Evolutionary conservation across 2,113 vertebrate species (phyloP).

Genomic region (Zosterops hypoxanthus): DNA sequence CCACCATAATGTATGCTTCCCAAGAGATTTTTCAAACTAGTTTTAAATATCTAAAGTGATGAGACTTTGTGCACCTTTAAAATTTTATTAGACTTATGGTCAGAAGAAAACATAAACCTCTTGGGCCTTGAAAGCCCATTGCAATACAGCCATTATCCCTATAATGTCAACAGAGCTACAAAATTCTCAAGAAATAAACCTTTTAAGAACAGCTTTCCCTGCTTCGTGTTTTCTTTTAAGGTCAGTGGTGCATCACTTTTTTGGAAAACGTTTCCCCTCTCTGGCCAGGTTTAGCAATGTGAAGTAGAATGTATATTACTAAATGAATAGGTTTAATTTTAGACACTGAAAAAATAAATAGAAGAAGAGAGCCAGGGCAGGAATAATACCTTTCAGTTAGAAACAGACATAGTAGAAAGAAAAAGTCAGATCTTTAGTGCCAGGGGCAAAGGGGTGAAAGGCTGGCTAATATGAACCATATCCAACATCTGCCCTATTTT

Average conservation of each 20-base stretch:
- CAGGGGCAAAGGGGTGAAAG: conserved; percentile 51
- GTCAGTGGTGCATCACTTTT: conserved; percentile 56
- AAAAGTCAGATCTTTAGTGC: conserved; percentile 54
- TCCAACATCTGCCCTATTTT: conserved; percentile 62
- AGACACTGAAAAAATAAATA: conserved; percentile 52
- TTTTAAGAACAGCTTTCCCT: conserved; percentile 51
- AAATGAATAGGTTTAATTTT: conserved; percentile 63
- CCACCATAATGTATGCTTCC: not conserved
- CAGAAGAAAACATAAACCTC: conserved; percentile 55
- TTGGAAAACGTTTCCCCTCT: conserved; percentile 17
- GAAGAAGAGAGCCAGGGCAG: conserved; percentile 27
- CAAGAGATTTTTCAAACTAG: not conserved
- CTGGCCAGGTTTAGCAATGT: conserved; percentile 20
- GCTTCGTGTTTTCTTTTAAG: conserved; percentile 53
- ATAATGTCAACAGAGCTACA: conserved; percentile 56
- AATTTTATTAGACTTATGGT: conserved; percentile 46
- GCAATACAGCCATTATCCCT: conserved; percentile 44
- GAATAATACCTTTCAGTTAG: conserved; percentile 56
- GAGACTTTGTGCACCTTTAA: conserved; percentile 48
- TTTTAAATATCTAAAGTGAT: conserved; percentile 60
- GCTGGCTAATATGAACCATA: conserved; percentile 56
- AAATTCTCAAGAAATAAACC: conserved; percentile 60
- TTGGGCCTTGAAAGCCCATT: conserved; percentile 50
- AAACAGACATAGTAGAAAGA: conserved; percentile 48
- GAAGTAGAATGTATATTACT: conserved; percentile 37